phyloP scores from a whole-genome alignment of 30 jellyfish, hydroid and myxozoan genomes.

The Aurelia coerulea region DNA sequence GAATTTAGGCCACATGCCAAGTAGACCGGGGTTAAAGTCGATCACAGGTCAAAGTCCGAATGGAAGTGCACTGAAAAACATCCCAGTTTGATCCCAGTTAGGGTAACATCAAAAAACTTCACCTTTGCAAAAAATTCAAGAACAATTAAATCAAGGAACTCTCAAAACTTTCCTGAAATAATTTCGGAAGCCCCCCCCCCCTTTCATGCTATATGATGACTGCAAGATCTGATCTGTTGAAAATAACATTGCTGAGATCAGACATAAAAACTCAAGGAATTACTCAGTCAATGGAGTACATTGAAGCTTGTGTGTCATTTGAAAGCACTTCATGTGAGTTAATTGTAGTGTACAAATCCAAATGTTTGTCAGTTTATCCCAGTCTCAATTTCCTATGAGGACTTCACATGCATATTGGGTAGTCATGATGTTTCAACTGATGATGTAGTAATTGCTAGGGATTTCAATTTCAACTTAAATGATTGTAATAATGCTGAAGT shows the following conservation, averaged over 20 bases:
- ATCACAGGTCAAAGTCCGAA: too few species aligned
- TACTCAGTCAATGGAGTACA: slow-evolving; percentile 31
- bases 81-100: too few species aligned
- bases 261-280: slow-evolving; percentile 33
- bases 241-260: slow-evolving; percentile 15
- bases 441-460: slow-evolving; percentile 50
- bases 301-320: slow-evolving; percentile 3
- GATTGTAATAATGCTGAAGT: slow-evolving; percentile 52
- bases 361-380: too few species aligned
- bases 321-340: too few species aligned
- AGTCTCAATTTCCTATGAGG: not conserved
- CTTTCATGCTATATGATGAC: not conserved
- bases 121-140: too few species aligned
- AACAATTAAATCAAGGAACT: too few species aligned
- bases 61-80: too few species aligned
- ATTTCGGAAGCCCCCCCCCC: not conserved
- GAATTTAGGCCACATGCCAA: slow-evolving; percentile 48
- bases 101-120: too few species aligned
- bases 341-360: too few species aligned
- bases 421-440: slow-evolving; percentile 22
- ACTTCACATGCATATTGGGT: not conserved
- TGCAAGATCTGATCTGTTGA: slow-evolving; percentile 18
- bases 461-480: slow-evolving; percentile 40
- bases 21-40: slow-evolving; percentile 21
- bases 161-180: too few species aligned